Conservation (phyloP, 2,888 invertebrate species). For the Macrosiphum euphorbiae region DNA sequence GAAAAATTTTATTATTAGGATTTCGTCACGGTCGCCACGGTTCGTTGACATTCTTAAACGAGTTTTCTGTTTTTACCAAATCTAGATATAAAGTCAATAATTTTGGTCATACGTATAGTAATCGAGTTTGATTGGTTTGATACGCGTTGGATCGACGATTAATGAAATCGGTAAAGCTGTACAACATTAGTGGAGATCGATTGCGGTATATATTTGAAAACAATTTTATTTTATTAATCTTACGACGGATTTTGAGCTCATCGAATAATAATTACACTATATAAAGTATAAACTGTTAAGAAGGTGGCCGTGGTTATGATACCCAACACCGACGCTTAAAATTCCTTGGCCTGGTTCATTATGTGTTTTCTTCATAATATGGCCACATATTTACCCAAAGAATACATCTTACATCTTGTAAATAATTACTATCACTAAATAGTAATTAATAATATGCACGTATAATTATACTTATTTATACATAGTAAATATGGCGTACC, state of each 20-base stretch:
- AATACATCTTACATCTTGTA: constrained; percentile 25
- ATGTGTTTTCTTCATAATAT: not conserved
- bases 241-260: not conserved
- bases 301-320: constrained; percentile 12
- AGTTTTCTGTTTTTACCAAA: constrained; percentile 48
- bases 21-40: constrained; percentile 44
- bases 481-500: not conserved
- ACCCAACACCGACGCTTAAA: not conserved
- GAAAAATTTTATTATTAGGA: constrained; percentile 28
- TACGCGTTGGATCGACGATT: not conserved
- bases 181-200: not conserved
- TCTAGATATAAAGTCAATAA: constrained; percentile 35
- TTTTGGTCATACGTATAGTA: constrained; percentile 44
- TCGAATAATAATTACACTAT: not conserved
- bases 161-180: constrained; percentile 1
- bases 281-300: not conserved
- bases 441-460: constrained; percentile 29
- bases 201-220: not conserved
- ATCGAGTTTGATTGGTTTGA: constrained; percentile 47
- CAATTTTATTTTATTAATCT: not conserved
- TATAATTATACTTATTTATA: not conserved
- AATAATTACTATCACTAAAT: constrained; percentile 35
- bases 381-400: not conserved
- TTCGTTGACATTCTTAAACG: constrained; percentile 56
- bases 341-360: constrained; percentile 53